Conservation (phyloP, 2,888 invertebrate genomes). For the Trypoxylon attenuatum region DNA sequence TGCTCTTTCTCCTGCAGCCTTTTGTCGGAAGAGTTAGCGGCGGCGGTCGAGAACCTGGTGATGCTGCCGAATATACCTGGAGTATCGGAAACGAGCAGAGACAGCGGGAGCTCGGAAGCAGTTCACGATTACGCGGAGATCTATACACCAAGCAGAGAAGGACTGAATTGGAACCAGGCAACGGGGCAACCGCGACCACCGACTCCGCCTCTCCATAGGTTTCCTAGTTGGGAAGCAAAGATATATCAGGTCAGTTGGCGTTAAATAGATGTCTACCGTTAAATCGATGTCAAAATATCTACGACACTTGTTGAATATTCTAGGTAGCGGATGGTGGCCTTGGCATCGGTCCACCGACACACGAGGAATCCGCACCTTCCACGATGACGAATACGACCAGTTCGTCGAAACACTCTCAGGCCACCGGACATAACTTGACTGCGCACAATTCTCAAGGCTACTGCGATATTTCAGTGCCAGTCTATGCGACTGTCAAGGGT, state of each 20-base stretch:
- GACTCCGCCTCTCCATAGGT: constrained; percentile 93
- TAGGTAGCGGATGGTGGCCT: constrained; percentile 73
- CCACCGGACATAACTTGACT: constrained; percentile 70
- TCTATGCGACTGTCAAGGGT: constrained; percentile 95
- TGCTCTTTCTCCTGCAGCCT: constrained; percentile 54
- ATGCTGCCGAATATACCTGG: constrained; percentile 73
- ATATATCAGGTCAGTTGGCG: constrained; percentile 87
- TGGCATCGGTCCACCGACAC: constrained; percentile 70
- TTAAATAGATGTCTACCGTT: not conserved
- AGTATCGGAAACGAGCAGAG: constrained; percentile 63
- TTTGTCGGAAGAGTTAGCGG: constrained; percentile 77
- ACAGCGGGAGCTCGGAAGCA: constrained; percentile 74
- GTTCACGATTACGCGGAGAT: constrained; percentile 96
- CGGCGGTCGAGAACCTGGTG: constrained; percentile 78
- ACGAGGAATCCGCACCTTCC: constrained; percentile 69
- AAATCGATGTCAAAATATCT: constrained; percentile 16
- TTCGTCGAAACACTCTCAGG: constrained; percentile 72
- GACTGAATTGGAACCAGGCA: constrained; percentile 76
- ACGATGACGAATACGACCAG: constrained; percentile 68
- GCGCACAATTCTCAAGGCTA: constrained; percentile 83
- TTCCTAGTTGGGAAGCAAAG: constrained; percentile 96
- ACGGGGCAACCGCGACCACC: constrained; percentile 80
- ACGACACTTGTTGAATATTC: constrained; percentile 9
- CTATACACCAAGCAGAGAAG: constrained; percentile 92
- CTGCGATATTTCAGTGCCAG: constrained; percentile 94